These are phyloP conservation scores for Fragum fragum DNA, from an alignment of 2,888 invertebrate species.

Conservation along the genomic window DNA sequence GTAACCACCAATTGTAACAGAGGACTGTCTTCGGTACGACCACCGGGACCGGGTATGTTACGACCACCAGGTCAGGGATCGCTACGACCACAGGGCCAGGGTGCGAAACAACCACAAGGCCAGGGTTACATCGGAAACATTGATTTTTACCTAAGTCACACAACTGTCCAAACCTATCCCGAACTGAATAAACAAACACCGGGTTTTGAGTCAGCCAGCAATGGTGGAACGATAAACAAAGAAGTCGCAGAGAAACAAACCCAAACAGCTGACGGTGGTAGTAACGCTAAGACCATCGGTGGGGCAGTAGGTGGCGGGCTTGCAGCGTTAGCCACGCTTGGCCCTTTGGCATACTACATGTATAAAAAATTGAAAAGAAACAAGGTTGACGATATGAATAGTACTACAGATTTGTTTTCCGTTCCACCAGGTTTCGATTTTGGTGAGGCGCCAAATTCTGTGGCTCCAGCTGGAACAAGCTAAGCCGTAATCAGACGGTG, in stretches of 20 bases:
- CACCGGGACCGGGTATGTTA: no score
- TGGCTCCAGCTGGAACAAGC: slow-evolving; percentile 8
- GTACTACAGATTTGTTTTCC: background rate
- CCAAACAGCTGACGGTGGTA: background rate
- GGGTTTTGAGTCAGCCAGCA: background rate
- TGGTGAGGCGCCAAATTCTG: slow-evolving; percentile 20
- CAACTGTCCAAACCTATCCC: background rate
- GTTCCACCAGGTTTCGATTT: background rate
- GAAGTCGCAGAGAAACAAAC: background rate
- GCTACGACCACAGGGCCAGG: no score
- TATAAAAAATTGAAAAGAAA: slow-evolving; percentile 5
- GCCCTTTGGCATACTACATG: background rate
- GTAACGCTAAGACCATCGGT: background rate
- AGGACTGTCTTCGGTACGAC: background rate
- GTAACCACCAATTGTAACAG: background rate
- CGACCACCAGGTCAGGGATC: no score
- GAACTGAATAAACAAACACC: background rate
- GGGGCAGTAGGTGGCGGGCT: slow-evolving; percentile 2
- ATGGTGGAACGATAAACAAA: background rate
- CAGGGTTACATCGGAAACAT: no score
- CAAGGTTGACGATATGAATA: slow-evolving; percentile 12
- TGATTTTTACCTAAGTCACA: background rate
- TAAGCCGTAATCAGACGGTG: no score
- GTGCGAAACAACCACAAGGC: no score
- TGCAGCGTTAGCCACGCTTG: background rate